Evolutionary conservation across 2,113 vertebrate genomes (phyloP).

Genomic region (Mungos mungo): DNA sequence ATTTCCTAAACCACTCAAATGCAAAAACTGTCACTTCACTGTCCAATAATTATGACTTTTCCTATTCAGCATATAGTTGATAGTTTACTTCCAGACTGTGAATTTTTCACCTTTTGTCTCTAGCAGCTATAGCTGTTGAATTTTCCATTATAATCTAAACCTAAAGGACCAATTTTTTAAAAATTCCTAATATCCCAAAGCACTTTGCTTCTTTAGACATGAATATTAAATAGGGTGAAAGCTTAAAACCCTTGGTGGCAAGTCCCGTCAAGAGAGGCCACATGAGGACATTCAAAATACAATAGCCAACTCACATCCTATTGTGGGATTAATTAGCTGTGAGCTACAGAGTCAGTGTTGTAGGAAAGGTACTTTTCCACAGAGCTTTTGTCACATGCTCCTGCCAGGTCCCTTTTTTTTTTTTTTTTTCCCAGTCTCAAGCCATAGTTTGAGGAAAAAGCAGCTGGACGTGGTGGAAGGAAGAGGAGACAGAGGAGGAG

Average conservation of each 20-base stretch:
- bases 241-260: slow-evolving; percentile 73
- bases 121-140: slow-evolving; percentile 72
- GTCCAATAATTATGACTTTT: slow-evolving; percentile 44
- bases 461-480: slow-evolving; percentile 53
- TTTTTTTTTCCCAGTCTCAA: slow-evolving; percentile 34
- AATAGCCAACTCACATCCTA: slow-evolving; percentile 74
- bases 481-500: slow-evolving; percentile 72
- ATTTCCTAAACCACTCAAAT: slow-evolving; percentile 17
- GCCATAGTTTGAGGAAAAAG: slow-evolving; percentile 57
- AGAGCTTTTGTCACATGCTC: slow-evolving; percentile 73
- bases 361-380: slow-evolving; percentile 63
- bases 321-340: slow-evolving; percentile 80
- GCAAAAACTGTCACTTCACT: slow-evolving; percentile 43
- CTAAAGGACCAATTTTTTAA: slow-evolving; percentile 78
- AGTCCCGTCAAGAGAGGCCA: slow-evolving; percentile 74
- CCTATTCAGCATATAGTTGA: slow-evolving; percentile 59
- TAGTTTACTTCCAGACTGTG: slow-evolving; percentile 75
- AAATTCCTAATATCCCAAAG: slow-evolving; percentile 79
- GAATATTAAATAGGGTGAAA: slow-evolving; percentile 81
- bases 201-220: slow-evolving; percentile 75
- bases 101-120: slow-evolving; percentile 77
- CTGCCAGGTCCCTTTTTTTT: slow-evolving; percentile 48
- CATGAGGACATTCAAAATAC: slow-evolving; percentile 76
- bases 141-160: slow-evolving; percentile 80
- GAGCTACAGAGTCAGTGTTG: slow-evolving; percentile 50